Base-by-base conservation (phyloP, 2,113 vertebrate genomes). In the Dascyllus trimaculatus region DNA sequence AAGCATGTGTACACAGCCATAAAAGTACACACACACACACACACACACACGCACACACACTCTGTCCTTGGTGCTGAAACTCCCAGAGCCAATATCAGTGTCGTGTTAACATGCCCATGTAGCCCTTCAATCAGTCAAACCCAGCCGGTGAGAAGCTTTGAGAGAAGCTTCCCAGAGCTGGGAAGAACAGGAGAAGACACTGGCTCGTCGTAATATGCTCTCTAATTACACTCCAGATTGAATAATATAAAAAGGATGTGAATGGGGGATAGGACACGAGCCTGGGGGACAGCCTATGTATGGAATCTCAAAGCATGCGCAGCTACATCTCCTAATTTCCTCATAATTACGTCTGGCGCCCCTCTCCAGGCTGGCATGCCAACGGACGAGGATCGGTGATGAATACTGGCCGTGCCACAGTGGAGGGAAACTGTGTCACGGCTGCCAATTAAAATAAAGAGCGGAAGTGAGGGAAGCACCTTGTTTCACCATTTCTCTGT, bases 371-470 rank as follows among this genome's bases (percentile, higher is more conserved):
- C 62, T 11, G 29, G 29, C 29, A 29, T 29, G 57, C 61, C 73
- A 54, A 0, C 11, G 73, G 79, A 71, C 67, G 48, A 54, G 54
- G 63, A 82, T 49, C 61, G 5, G 45, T 45, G 70, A 84, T 54
- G 84, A 73, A 75, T 19, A 18, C 51, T 4, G 70, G 63, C 24
- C 58, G 1, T 29, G 29, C 5, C 2, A 77, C 72, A 40, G 35
- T 2, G 57, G 32, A 65, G 6, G 35, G 60, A 62, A 62, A 85
- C 14, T 4, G 73, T 79, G 78, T 77, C 79, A 80, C 15, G 19
- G 75, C 68, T 71, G 78, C 72, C 86, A 89, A 82, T 91, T 88
- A 88, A 88, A 89, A 79, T 61, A 68, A 83, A 64, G 40, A 43
- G 53, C 66, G 58, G 78, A 74, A 81, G 81, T 81, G 81, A 87